Conservation (phyloP, 2,888 invertebrate genomes). For the Chymomyza amoena region DNA sequence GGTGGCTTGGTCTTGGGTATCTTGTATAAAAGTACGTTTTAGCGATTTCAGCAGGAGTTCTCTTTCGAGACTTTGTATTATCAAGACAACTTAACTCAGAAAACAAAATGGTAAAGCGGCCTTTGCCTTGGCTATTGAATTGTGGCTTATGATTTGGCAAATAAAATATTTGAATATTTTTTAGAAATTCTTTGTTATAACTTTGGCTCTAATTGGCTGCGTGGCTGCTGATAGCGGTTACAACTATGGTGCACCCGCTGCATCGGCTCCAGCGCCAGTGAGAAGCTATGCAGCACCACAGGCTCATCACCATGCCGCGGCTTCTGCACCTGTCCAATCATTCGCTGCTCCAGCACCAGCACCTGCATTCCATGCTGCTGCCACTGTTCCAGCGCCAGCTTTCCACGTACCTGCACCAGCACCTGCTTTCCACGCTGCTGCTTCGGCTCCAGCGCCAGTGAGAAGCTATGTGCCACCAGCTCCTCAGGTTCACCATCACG, state of each 20-base stretch:
- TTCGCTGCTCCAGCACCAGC: conserved; percentile 21
- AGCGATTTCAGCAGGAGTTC: conserved; percentile 37
- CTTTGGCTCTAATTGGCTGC: conserved; percentile 55
- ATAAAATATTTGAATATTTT: no score
- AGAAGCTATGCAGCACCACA: conserved; percentile 6
- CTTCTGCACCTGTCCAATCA: conserved; percentile 16
- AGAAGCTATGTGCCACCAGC: conserved; percentile 41
- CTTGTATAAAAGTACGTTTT: conserved; percentile 56
- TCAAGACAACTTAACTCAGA: conserved; percentile 37
- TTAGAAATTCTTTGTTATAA: conserved; percentile 56
- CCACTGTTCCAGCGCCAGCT: conserved; percentile 24
- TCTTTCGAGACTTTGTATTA: conserved; percentile 52
- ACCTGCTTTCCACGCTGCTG: conserved; percentile 31
- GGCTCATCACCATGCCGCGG: conserved; percentile 1
- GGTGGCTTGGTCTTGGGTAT: conserved; percentile 9
- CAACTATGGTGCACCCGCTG: conserved; percentile 58
- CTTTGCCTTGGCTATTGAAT: neutral
- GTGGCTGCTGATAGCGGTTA: conserved; percentile 55
- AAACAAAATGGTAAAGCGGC: conserved; percentile 50
- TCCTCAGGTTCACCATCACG: conserved; percentile 21
- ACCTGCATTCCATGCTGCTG: conserved; percentile 3
- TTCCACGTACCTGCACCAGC: conserved; percentile 14
- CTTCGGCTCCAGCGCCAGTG: conserved; percentile 36
- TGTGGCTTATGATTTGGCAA: conserved; percentile 15
- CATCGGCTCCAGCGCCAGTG: conserved; percentile 44